phyloP scores from a whole-genome alignment of 2,113 vertebrate genomes.

The Sturnira hondurensis region DNA sequence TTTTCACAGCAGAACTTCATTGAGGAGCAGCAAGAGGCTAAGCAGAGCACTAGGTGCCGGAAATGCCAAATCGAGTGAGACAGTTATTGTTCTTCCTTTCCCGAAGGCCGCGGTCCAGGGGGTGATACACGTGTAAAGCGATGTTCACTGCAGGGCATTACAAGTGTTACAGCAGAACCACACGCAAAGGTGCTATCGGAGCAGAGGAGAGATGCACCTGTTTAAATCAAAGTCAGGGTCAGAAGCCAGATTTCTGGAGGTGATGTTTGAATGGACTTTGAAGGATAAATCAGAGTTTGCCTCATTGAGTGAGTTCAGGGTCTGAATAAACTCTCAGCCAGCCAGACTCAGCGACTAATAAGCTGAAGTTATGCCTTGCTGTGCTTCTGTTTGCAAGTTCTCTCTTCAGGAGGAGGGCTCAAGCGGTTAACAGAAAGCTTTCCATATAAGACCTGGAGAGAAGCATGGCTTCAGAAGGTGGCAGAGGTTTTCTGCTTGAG shows the following conservation, averaged over 20 bases:
- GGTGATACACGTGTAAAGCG: neutral
- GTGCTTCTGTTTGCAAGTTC: neutral
- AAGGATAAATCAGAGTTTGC: neutral
- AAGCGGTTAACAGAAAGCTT: neutral
- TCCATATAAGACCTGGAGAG: neutral
- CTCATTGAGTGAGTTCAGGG: neutral
- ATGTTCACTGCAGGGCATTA: neutral
- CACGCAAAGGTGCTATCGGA: neutral
- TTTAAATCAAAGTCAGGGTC: neutral
- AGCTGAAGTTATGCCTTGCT: neutral
- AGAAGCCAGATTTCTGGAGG: neutral
- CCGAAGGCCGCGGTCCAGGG: neutral
- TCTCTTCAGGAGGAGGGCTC: neutral
- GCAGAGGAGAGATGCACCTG: neutral
- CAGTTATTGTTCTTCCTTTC: neutral
- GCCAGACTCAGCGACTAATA: neutral
- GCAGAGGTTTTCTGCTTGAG: neutral
- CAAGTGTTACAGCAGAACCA: neutral
- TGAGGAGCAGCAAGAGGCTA: neutral
- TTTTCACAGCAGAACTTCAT: neutral
- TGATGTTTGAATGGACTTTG: neutral
- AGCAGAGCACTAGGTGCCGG: accelerated
- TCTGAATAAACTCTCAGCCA: neutral
- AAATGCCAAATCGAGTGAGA: neutral
- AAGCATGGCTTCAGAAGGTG: neutral